Conservation (phyloP, 2,888 invertebrate genomes). For the Lepidochrysops patricia region DNA sequence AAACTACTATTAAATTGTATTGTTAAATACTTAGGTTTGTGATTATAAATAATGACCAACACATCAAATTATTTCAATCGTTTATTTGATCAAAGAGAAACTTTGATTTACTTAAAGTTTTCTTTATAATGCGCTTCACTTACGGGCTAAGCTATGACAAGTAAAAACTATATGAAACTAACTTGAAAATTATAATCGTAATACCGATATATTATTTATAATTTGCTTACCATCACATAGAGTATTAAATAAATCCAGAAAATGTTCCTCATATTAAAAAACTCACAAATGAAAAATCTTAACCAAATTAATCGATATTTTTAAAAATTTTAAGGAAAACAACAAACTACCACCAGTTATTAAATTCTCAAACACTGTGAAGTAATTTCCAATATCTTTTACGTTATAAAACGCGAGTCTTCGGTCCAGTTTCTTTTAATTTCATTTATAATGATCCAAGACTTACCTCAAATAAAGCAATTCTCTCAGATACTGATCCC, state of each 20-base stretch:
- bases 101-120: no score
- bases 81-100: no score
- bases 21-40: no score
- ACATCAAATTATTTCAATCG: no score
- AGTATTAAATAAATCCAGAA: background rate
- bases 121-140: no score
- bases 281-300: background rate
- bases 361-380: background rate
- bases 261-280: background rate
- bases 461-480: constrained; percentile 57
- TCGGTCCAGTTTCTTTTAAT: background rate
- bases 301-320: background rate
- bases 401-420: background rate
- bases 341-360: background rate
- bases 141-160: no score
- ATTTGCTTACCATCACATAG: no score
- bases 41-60: no score
- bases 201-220: no score
- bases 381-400: background rate
- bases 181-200: no score
- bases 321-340: background rate
- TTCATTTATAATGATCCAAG: background rate
- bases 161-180: no score
- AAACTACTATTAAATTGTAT: no score
- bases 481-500: constrained; percentile 48